Conservation (phyloP, 2,888 invertebrate genomes). For the Candidula unifasciata region DNA sequence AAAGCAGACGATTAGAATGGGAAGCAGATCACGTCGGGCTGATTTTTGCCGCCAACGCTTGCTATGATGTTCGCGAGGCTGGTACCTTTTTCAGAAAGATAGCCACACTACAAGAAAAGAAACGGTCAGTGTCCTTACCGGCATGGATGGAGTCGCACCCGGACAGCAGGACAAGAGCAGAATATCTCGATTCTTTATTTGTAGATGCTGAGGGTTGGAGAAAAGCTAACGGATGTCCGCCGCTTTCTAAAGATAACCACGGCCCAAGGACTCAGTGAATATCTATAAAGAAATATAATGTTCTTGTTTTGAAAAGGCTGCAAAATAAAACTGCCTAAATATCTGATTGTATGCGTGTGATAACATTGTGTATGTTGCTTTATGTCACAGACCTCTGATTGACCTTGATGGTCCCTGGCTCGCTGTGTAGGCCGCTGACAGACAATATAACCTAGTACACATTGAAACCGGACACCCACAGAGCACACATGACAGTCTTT, state of each 20-base stretch:
- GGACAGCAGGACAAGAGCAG: constrained; percentile 78
- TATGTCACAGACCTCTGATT: no score
- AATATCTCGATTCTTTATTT: constrained; percentile 77
- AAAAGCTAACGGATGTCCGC: constrained; percentile 64
- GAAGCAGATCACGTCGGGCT: constrained; percentile 83
- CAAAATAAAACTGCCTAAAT: not conserved
- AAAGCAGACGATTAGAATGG: constrained; percentile 80
- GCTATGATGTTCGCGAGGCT: constrained; percentile 81
- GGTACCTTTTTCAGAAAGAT: constrained; percentile 81
- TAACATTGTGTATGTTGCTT: not conserved
- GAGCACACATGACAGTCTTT: no score
- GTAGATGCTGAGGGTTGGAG: constrained; percentile 72
- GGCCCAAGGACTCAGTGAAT: not conserved
- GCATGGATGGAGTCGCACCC: constrained; percentile 82
- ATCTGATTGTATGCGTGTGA: not conserved
- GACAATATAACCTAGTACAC: no score
- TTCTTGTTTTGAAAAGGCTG: not conserved
- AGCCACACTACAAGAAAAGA: constrained; percentile 68
- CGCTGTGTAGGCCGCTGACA: no score
- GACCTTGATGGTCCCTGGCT: no score
- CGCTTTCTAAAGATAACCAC: constrained; percentile 55
- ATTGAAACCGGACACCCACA: no score
- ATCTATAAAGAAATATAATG: not conserved
- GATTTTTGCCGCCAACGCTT: constrained; percentile 81
- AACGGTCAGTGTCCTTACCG: constrained; percentile 58